Evolutionary conservation across 2,113 vertebrate species (phyloP).

Genomic region (Eulacestoma nigropectus): DNA sequence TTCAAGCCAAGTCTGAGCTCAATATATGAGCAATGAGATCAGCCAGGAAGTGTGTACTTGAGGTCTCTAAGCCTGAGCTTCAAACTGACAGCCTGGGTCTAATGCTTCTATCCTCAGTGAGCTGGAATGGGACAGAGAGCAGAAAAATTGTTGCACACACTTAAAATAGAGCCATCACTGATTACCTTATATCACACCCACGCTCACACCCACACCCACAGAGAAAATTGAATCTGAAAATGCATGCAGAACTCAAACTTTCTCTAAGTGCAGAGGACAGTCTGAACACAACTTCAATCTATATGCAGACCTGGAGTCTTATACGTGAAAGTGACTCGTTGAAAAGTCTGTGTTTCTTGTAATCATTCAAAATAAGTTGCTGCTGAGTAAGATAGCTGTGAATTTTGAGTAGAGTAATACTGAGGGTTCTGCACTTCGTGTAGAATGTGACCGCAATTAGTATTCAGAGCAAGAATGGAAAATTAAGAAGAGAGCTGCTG

Average conservation of each 20-base stretch:
- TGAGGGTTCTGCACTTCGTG: fast-evolving
- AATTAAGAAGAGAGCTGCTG: not conserved
- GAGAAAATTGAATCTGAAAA: not conserved
- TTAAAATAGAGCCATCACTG: not conserved
- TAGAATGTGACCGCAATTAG: not conserved
- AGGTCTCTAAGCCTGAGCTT: not conserved
- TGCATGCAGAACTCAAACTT: not conserved
- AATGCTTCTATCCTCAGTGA: not conserved
- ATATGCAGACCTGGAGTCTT: not conserved
- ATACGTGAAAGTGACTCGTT: not conserved
- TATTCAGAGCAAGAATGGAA: not conserved
- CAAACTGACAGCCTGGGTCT: not conserved
- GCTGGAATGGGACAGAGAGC: not conserved
- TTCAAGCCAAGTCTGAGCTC: slow-evolving; percentile 45
- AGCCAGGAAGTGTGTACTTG: not conserved
- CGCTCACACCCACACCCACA: too few relatives aligned
- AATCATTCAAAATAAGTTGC: not conserved
- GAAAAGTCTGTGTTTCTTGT: not conserved
- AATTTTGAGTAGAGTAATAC: not conserved
- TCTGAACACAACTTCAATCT: not conserved
- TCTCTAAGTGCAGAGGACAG: not conserved
- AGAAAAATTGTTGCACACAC: not conserved
- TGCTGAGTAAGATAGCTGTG: not conserved
- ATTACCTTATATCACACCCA: not conserved
- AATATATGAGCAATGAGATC: not conserved